phyloP scores from a whole-genome alignment of 1,140 invertebrate species.

The Colletes latitarsis region DNA sequence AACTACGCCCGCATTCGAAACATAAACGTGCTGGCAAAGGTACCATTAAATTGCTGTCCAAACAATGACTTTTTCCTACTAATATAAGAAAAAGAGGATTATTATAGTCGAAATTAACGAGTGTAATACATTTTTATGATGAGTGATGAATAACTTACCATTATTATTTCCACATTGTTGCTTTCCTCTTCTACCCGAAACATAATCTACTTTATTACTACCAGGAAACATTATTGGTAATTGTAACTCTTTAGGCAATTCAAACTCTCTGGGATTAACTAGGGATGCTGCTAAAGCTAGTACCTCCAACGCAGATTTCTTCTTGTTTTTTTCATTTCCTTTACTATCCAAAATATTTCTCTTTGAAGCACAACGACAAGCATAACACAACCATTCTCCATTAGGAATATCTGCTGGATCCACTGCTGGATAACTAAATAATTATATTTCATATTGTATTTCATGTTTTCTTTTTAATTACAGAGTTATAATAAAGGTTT shows the following conservation, averaged over 20 bases:
- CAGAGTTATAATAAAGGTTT: not conserved
- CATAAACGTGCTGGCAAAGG: conserved; percentile 91
- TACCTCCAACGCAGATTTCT: conserved; percentile 86
- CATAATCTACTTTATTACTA: conserved; percentile 84
- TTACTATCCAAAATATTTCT: conserved; percentile 66
- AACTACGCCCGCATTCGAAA: conserved; percentile 91
- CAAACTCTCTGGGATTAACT: conserved; percentile 94
- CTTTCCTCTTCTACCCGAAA: conserved; percentile 74
- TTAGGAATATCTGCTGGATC: conserved; percentile 93
- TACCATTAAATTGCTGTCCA: conserved; percentile 89
- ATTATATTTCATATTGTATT: not conserved
- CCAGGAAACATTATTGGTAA: conserved; percentile 91
- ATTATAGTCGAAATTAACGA: conserved; percentile 24
- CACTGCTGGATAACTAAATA: conserved; percentile 91
- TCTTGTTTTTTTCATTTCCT: conserved; percentile 76
- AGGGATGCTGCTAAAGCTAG: conserved; percentile 90
- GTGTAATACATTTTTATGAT: not conserved
- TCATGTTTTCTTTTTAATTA: conserved; percentile 3
- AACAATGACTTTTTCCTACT: conserved; percentile 82
- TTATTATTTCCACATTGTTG: conserved; percentile 67
- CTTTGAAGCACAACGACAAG: conserved; percentile 83
- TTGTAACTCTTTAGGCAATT: conserved; percentile 90
- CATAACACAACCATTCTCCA: conserved; percentile 94
- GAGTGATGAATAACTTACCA: conserved; percentile 61
- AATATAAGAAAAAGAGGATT: conserved; percentile 27